Percentiles rank a stretch among this genome's conserved stretches.
Evolutionary conservation across 2,888 invertebrate species (phyloP).

Genomic region (Cylloceria caligata): DNA sequence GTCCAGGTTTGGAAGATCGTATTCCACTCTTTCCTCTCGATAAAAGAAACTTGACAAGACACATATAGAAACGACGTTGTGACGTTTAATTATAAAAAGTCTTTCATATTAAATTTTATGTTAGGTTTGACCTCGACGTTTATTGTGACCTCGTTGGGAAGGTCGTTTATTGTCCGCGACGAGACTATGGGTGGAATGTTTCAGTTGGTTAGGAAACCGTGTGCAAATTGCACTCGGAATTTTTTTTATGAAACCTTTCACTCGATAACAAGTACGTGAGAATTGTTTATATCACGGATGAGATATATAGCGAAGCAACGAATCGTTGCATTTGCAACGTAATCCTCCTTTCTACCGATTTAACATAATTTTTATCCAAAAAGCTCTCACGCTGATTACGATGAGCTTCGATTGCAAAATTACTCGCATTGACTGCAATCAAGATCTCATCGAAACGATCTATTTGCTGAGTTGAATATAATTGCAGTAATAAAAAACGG

Average conservation of each 20-base stretch:
- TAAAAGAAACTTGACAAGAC: neutral
- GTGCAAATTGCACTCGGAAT: neutral
- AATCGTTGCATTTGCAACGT: conserved; percentile 7
- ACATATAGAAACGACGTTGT: neutral
- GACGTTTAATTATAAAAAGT: neutral
- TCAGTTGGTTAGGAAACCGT: neutral
- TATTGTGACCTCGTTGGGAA: neutral
- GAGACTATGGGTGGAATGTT: neutral
- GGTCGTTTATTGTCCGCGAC: neutral
- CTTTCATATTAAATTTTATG: neutral
- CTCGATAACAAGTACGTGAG: neutral
- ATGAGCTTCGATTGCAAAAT: conserved; percentile 50
- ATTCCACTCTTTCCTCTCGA: neutral
- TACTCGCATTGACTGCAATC: conserved; percentile 19
- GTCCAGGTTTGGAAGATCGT: too few relatives aligned
- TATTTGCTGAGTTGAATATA: conserved; percentile 18
- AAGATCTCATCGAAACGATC: conserved; percentile 42
- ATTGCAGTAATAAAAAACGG: conserved; percentile 16
- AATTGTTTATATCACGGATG: conserved; percentile 5
- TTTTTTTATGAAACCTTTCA: conserved; percentile 10
- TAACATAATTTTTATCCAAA: conserved; percentile 38
- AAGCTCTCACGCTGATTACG: conserved; percentile 49
- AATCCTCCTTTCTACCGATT: conserved; percentile 18
- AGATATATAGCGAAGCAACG: neutral
- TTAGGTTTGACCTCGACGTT: neutral